These are phyloP conservation scores for Piscicola geometra DNA, from an alignment of 2,888 invertebrate genomes.

Conservation along the genomic window DNA sequence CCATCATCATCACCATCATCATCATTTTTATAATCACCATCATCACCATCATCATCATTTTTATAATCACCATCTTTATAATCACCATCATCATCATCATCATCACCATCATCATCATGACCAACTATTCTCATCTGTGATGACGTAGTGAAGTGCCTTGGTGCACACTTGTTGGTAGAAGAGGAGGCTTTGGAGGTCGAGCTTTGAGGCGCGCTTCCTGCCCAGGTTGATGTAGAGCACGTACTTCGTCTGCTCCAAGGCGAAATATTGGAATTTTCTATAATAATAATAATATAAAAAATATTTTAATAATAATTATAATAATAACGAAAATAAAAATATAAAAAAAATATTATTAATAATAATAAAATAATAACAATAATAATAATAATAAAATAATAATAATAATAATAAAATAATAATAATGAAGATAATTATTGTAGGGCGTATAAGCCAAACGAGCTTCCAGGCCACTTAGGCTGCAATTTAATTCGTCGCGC, in stretches of 20 bases:
- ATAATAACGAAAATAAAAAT: background rate
- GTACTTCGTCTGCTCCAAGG: background rate
- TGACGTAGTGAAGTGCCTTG: slow-evolving; percentile 16
- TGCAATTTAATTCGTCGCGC: too few relatives aligned
- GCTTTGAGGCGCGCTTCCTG: background rate
- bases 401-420: too few relatives aligned
- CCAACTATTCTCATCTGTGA: background rate
- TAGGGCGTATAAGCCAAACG: too few relatives aligned
- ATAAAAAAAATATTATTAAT: background rate
- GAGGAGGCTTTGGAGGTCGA: background rate
- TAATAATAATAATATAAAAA: background rate
- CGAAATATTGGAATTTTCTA: background rate
- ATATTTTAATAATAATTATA: too few relatives aligned
- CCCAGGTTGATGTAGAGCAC: slow-evolving; percentile 12
- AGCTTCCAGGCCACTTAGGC: too few relatives aligned
- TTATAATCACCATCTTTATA: too few relatives aligned
- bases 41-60: too few relatives aligned
- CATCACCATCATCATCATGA: too few relatives aligned
- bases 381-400: background rate
- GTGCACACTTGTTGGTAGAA: slow-evolving; percentile 22
- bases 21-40: too few relatives aligned
- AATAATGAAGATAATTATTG: too few relatives aligned
- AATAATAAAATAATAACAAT: background rate
- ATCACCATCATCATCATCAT: too few relatives aligned
- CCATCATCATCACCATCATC: too few relatives aligned